A percentile compares a stretch with the other conserved stretches of the same genome.
phyloP scores from a whole-genome alignment of 2,113 vertebrate species.

The Saguinus midas region DNA sequence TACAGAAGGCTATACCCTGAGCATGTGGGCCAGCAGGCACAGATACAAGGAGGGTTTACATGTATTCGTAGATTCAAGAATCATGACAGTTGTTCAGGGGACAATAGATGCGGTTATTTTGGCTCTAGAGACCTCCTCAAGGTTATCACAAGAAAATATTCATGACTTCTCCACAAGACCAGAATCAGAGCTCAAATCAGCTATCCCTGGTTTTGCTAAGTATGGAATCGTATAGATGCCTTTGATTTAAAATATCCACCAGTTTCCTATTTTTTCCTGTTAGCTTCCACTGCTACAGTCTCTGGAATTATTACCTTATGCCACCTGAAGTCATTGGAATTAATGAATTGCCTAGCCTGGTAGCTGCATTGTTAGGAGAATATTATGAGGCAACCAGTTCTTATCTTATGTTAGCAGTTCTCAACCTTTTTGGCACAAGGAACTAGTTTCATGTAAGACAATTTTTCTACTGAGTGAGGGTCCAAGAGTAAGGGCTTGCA shows the following conservation, averaged over 20 bases:
- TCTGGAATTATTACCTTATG: not conserved
- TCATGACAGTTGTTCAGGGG: not conserved
- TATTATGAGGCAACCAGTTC: not conserved
- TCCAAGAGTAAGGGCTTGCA: too few species aligned
- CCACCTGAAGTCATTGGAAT: not conserved
- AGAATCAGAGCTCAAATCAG: not conserved
- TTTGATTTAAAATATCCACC: not conserved
- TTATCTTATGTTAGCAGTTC: not conserved
- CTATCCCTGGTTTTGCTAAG: not conserved
- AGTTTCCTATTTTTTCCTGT: not conserved
- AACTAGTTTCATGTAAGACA: not conserved
- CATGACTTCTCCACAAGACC: not conserved
- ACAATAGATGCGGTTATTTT: not conserved
- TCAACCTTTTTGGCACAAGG: not conserved
- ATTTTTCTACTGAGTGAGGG: too few species aligned
- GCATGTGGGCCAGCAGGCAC: not conserved
- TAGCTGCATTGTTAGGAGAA: not conserved
- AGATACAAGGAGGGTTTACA: not conserved
- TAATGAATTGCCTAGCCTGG: not conserved
- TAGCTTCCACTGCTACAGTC: not conserved
- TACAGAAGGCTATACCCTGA: not conserved
- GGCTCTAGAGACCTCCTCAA: not conserved
- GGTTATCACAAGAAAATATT: not conserved
- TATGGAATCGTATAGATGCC: not conserved
- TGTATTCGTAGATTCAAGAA: not conserved